Evolutionary conservation across 2,113 vertebrate genomes (phyloP), one percentile per base, ranked within the genome.

Genomic region (Dasypus novemcinctus): DNA sequence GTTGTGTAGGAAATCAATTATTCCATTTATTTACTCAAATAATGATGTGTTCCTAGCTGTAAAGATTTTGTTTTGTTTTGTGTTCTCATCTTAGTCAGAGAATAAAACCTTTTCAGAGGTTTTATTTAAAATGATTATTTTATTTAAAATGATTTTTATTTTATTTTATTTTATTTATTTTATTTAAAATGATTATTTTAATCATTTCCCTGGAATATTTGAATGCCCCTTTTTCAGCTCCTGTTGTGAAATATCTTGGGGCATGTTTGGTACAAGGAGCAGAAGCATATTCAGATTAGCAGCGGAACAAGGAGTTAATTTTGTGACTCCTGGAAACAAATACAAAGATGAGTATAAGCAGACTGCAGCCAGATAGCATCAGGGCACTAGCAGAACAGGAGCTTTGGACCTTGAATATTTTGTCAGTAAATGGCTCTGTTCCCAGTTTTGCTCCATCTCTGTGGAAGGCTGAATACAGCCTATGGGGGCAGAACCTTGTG

Each of bases 141-240:
- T n/a, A n/a, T n/a, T n/a, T n/a, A n/a, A n/a, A n/a, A n/a, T n/a
- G n/a, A n/a, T n/a, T n/a, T n/a, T n/a, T n/a, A n/a, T n/a, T n/a
- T n/a, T n/a, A n/a, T n/a, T n/a, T n/a, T n/a, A n/a, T n/a, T n/a
- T n/a, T n/a, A n/a, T n/a, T n/a, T n/a, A n/a, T n/a, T n/a, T n/a
- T n/a, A n/a, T n/a, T n/a, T n/a, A n/a, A n/a, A n/a, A n/a, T 33
- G 38, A 46, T 95, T 74, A 72, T 87, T 79, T 90, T 91, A 92
- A 61, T 25, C 88, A 29, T 52, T 43, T 82, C 83, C 71, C 21
- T 78, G 72, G 38, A 27, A 74, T 43, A n/a, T 82, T 63, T 82
- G 57, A 33, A 64, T 82, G 18, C 25, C 20, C n/a, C 29, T 86
- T 91, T 43, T 59, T 79, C 64, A 46, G 20, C 25, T 17, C 20